These are phyloP conservation scores for Marmota flaviventris DNA, from an alignment of 2,113 vertebrate genomes.

Conservation along the genomic window DNA sequence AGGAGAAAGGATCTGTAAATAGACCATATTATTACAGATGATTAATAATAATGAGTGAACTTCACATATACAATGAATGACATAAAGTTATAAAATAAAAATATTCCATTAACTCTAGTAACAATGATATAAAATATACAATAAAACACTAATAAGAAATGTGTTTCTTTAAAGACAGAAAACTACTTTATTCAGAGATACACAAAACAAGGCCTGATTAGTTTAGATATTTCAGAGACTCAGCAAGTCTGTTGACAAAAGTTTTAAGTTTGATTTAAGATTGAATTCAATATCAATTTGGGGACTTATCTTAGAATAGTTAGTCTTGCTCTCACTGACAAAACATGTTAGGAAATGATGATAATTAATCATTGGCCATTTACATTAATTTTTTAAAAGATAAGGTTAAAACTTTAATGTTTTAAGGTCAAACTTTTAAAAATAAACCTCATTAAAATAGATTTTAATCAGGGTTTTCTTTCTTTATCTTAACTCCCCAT, in stretches of 20 bases:
- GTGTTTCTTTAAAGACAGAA: neutral
- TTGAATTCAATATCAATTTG: neutral
- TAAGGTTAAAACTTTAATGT: slow-evolving; percentile 5
- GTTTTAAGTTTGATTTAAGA: slow-evolving; percentile 12
- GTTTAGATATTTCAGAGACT: neutral
- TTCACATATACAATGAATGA: neutral
- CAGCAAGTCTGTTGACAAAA: neutral
- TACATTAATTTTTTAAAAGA: slow-evolving; percentile 32
- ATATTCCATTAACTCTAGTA: slow-evolving; percentile 19
- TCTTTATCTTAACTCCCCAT: neutral
- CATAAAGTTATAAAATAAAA: slow-evolving; percentile 26
- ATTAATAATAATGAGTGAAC: neutral
- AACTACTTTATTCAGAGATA: neutral
- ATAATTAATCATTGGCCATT: neutral
- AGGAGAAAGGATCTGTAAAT: neutral
- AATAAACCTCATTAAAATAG: neutral
- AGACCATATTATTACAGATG: neutral
- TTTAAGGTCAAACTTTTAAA: slow-evolving; percentile 9
- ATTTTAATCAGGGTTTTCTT: slow-evolving; percentile 29
- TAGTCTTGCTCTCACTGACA: neutral
- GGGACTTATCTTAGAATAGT: neutral
- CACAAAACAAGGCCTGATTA: neutral
- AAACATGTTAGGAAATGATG: neutral
- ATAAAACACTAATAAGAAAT: neutral
- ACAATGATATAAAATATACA: neutral